phyloP scores from a whole-genome alignment of 2,888 invertebrate genomes.

The Campoletis raptor region DNA sequence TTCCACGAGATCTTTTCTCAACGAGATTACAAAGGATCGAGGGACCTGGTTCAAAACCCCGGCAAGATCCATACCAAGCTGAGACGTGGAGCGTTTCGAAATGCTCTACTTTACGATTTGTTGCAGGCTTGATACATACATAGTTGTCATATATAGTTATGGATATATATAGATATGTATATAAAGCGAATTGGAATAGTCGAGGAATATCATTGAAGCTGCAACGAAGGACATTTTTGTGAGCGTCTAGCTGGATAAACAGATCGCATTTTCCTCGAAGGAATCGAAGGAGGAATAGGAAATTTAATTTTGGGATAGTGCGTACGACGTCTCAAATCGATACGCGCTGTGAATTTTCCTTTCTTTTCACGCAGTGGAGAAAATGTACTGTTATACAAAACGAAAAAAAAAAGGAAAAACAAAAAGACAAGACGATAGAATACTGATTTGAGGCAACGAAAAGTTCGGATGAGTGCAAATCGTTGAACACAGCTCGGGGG shows the following conservation, averaged over 20 bases:
- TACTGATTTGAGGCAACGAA: not conserved
- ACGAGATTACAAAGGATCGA: slow-evolving; percentile 83
- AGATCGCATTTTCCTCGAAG: slow-evolving; percentile 46
- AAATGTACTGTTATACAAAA: not conserved
- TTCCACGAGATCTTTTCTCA: slow-evolving; percentile 80
- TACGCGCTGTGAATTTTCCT: not conserved
- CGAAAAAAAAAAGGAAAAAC: not conserved
- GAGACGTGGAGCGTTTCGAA: slow-evolving; percentile 78
- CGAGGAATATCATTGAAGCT: slow-evolving; percentile 50
- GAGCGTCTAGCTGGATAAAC: slow-evolving; percentile 60
- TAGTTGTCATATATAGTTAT: not conserved
- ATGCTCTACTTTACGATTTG: slow-evolving; percentile 72
- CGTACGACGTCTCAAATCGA: slow-evolving; percentile 29
- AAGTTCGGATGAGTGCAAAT: slow-evolving; percentile 43
- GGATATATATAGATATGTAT: not conserved
- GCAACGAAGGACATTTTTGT: slow-evolving; percentile 5
- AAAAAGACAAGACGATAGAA: not conserved
- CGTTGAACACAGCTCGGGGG: slow-evolving; percentile 24
- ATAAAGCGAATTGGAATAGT: slow-evolving; percentile 6
- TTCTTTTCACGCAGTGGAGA: not conserved
- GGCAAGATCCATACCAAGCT: slow-evolving; percentile 78
- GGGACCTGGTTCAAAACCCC: slow-evolving; percentile 69
- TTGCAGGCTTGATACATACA: slow-evolving; percentile 35
- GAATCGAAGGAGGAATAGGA: slow-evolving; percentile 64
- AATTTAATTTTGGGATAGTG: slow-evolving; percentile 72